Evolutionary conservation across 2,888 invertebrate genomes (phyloP), one percentile per base, ranked within the genome.

Genomic region (Teinopalpus imperialis): DNA sequence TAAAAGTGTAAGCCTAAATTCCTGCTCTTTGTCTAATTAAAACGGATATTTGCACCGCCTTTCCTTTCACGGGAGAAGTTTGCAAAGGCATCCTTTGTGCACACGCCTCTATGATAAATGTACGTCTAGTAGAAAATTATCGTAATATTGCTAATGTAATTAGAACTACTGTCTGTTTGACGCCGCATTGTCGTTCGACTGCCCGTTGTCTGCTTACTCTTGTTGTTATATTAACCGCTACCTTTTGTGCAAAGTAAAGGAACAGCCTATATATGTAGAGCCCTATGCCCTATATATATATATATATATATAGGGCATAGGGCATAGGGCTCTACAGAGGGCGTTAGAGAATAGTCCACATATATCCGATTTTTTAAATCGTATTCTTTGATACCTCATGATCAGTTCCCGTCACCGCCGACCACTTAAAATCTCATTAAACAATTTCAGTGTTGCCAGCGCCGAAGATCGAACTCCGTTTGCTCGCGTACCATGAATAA

Each of bases 21-120:
- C 13, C 37, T 21, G 44, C 44, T 45, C 45, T 45, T 44, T 45
- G 45, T 45, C 20, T 45, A 45, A 45, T 45, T 45, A 45, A 45
- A 45, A 39, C 32, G 39, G 45, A 45, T 45, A 45, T 45, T 45
- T 45, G 45, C 44, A 18, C 31, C 39, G 39, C 14, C 9, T 45
- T 27, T 32, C 45, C 32, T 34, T 39, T 24, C 44, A 32, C 31
- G 20, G 40, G 21, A 30, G 8, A n/a, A 13, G 30, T 30, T 43
- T 23, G 43, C 44, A 32, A 39, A 45, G 45, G 39, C 37, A 42
- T 32, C 32, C 39, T 45, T 45, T 45, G 45, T 45, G 32, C 6
- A 7, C 13, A 26, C 21, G 26, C 32, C 37, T 30, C 18, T 32
- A 34, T 27, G 45, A 34, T 39, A 21, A 29, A 32, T 8, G 32